Evolutionary conservation across 2,888 invertebrate species (phyloP), one percentile per base, ranked within the genome.

Genomic region (Campoletis raptor): DNA sequence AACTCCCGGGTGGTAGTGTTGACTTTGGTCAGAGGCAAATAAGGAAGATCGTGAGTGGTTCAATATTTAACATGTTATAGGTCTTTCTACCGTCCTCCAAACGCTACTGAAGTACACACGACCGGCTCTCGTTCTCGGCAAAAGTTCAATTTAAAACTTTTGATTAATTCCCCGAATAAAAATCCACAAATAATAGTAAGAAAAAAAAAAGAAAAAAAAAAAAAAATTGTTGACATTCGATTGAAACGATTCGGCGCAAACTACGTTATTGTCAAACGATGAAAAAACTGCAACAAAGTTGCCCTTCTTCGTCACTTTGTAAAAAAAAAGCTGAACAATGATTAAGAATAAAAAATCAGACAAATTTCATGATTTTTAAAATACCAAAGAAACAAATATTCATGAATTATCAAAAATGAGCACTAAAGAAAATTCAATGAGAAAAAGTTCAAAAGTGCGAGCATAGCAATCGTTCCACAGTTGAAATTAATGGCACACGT

Each of bases 31-130:
- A 86, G 88, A 88, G 87, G 87, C 88, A 89, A 89, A 88, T 89
- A 88, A 87, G 83, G 78, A 85, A 82, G 85, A 85, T 84, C 83
- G 85, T 74, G 87, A 87, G 88, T 85, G 79, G 86, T 88, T 83
- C 88, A 90, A 90, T 90, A 90, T 90, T 90, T 90, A 87, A 87
- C 66, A 80, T 85, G 85, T 87, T 83, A 85, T 85, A 81, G 77
- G 74, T 66, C 61, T 77, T 80, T 73, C 52, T 36, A 5, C 61
- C 79, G 78, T 81, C 85, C 81, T 79, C 69, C 52, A 61, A 82
- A 37, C 67, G 85, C 87, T 85, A 85, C 82, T 67, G 82, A 52
- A n/a, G 81, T 77, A 69, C 69, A 76, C 76, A 76, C 76, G 52
- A 37, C 45, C 69, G 42, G 36, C 42, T n/a, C 45, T 52, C 36